Evolutionary conservation across 1,140 invertebrate species (phyloP), one percentile per base, ranked within the genome.

Genomic region (Ylistrum balloti): DNA sequence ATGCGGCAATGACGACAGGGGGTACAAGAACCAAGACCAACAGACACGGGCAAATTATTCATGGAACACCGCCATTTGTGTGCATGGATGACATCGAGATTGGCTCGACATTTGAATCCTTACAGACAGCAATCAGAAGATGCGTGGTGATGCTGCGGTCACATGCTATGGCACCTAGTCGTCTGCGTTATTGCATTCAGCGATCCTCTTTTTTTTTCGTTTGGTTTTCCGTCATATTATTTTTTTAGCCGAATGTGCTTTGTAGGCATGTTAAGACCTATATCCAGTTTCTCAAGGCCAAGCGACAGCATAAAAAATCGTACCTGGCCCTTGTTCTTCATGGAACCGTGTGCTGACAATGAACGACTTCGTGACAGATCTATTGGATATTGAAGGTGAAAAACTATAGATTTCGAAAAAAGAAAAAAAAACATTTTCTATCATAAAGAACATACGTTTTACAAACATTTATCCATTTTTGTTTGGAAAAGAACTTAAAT

Each of bases 51-150:
- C 22, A 28, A 74, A 74, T 74, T 74, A 74, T 74, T 45, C 41
- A 45, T 45, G 41, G 41, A 45, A 45, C 41, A 17, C 41, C 7
- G n/a, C 56, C 56, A 74, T 28, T 28, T 28, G 22, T 74, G 56
- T 74, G 41, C 41, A 74, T 74, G 56, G 56, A 74, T 74, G n/a
- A 74, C 56, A 74, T 17, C n/a, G 41, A 74, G 56, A 74, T 28
- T 28, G 56, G 56, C 56, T 74, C n/a, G 56, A 74, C 56, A 74
- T 74, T 74, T 74, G 22, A 74, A 74, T 1, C 22, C 56, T n/a
- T n/a, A 28, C 3, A n/a, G n/a, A 9, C 17, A n/a, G 9, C n/a
- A 11, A 74, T 74, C 56, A 74, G 22, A 74, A 28, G 56, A 74
- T 28, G n/a, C 11, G 7, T 74, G 56, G 0, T 11, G 56, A 74